A percentile compares a stretch with the other conserved stretches of the same genome.
Conservation (phyloP, 2,888 invertebrate genomes). For the Apocheima hispidaria region DNA sequence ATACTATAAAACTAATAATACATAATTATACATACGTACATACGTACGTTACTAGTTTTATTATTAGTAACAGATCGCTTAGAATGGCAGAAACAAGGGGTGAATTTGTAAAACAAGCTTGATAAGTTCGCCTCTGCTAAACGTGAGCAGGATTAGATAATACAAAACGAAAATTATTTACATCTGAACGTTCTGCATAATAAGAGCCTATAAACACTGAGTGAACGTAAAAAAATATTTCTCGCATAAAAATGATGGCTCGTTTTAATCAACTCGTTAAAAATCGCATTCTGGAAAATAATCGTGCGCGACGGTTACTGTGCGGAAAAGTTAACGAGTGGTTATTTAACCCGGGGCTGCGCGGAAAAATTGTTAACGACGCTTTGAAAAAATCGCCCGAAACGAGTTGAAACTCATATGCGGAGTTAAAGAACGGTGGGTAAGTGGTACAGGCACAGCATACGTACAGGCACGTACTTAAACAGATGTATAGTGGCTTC, state of each 20-base stretch:
- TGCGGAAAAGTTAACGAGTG: conserved; percentile 81
- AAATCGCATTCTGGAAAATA: conserved; percentile 76
- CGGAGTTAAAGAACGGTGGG: conserved; percentile 23
- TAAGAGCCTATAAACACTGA: conserved; percentile 55
- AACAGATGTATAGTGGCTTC: not conserved
- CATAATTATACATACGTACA: no score
- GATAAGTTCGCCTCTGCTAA: not conserved
- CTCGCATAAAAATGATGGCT: conserved; percentile 52
- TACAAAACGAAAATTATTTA: conserved; percentile 4
- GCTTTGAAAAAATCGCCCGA: conserved; percentile 77
- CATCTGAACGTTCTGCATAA: conserved; percentile 42
- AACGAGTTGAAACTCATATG: conserved; percentile 82
- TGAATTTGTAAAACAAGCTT: no score
- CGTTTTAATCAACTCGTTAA: conserved; percentile 76
- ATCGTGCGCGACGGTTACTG: conserved; percentile 69
- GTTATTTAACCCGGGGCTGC: conserved; percentile 70
- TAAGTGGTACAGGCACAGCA: conserved; percentile 13
- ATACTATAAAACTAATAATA: no score
- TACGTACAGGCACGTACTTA: conserved; percentile 5
- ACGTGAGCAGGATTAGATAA: conserved; percentile 1
- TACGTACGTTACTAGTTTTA: no score
- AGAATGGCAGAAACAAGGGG: no score
- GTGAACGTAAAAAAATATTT: conserved; percentile 65
- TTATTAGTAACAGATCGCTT: no score
- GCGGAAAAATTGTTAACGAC: conserved; percentile 66